Conservation (phyloP, 2,888 invertebrate species). For the Clistopyga incitator region DNA sequence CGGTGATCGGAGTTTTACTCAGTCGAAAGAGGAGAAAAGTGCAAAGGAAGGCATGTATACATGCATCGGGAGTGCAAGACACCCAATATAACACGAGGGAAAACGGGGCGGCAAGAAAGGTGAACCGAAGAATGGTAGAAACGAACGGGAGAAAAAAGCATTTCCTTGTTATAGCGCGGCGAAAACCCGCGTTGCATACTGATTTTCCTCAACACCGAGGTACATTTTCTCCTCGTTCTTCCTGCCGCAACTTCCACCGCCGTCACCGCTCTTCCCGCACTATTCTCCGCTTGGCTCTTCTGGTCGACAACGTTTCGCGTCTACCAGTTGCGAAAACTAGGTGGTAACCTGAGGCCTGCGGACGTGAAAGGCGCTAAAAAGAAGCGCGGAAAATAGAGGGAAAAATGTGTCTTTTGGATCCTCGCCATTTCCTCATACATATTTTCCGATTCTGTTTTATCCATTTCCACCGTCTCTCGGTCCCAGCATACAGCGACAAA, state of each 20-base stretch:
- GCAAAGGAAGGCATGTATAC: constrained; percentile 3
- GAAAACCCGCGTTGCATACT: constrained; percentile 78
- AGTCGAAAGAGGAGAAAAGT: constrained; percentile 53
- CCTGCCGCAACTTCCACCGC: constrained; percentile 46
- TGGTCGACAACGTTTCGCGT: constrained; percentile 38
- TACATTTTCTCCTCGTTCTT: constrained; percentile 67
- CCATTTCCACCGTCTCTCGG: neutral
- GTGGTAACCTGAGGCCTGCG: constrained; percentile 33
- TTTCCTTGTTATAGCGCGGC: constrained; percentile 75
- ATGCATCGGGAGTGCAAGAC: constrained; percentile 19
- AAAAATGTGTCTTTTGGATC: constrained; percentile 45
- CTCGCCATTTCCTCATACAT: constrained; percentile 52
- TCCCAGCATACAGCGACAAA: neutral
- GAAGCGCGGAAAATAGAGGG: neutral
- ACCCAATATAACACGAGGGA: constrained; percentile 13
- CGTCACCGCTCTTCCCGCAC: constrained; percentile 21
- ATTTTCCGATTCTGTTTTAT: constrained; percentile 45
- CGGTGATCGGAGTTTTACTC: neutral
- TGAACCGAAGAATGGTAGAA: constrained; percentile 59
- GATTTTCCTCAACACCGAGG: constrained; percentile 70
- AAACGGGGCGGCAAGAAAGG: constrained; percentile 40
- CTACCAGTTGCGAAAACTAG: constrained; percentile 43
- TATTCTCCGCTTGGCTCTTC: constrained; percentile 37
- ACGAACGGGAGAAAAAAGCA: constrained; percentile 68
- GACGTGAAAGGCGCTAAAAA: neutral